Evolutionary conservation across 1,140 invertebrate genomes (phyloP), one percentile per base, ranked within the genome.

Genomic region (Drosophila bocqueti): DNA sequence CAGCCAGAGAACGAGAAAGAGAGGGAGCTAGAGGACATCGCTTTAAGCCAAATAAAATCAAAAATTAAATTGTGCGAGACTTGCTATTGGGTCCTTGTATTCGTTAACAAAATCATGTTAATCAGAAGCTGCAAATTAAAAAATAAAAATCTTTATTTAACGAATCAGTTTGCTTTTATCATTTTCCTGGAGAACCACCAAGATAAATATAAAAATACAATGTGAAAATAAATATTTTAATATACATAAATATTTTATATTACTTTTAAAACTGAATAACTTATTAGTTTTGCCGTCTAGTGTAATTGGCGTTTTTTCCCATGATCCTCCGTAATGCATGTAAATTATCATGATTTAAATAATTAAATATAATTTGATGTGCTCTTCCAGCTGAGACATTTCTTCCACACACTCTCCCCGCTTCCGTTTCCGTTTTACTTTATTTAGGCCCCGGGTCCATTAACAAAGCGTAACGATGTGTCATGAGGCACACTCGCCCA

Each of bases 381-480:
- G 69, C 84, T 83, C 71, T 89, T 69, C 75, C 63, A 66, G 65
- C 62, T 69, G 45, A 71, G 64, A 42, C 62, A 59, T 57, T 52
- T 43, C 47, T 38, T 38, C 60, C 43, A 52, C 55, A 49, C 54
- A 54, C 49, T 59, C 29, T 7, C 10, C 49, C 49, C 21, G 29
- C 31, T 5, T 43, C 11, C 57, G n/a, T 18, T 45, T 26, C 40
- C 42, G 16, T 24, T 62, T 43, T 45, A 36, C 47, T 29, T 79
- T 74, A 66, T 71, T 79, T 83, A 68, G 54, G 46, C 62, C 49
- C 69, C 45, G 72, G 81, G 81, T 90, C 85, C 85, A 89, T 89
- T 90, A 89, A 89, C 85, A 84, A 90, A 85, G 78, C 85, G 81
- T 89, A 89, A 89, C 85, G 85, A 89, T 89, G 85, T 89, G 85